Conservation (phyloP, 2,113 vertebrate species). For the Calyptommatus sinebrachiatus region DNA sequence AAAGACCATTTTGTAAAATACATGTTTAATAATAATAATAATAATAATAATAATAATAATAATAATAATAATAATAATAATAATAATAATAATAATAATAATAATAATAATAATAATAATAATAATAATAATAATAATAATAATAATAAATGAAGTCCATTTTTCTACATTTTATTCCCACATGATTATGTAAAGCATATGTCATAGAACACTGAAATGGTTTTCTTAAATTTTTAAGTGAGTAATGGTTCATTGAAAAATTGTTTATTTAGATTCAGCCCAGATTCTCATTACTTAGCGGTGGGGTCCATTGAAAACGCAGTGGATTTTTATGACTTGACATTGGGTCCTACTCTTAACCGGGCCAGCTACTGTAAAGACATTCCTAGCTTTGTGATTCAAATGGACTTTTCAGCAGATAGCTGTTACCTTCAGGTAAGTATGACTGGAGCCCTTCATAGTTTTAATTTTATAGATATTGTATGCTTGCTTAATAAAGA, state of each 20-base stretch:
- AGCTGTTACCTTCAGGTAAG: slow-evolving; percentile 89
- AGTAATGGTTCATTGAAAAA: background rate
- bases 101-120: too few species aligned
- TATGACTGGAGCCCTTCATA: slow-evolving; percentile 12
- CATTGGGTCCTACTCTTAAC: slow-evolving; percentile 88
- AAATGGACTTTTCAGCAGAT: slow-evolving; percentile 95
- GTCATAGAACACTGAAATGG: background rate
- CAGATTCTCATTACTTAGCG: slow-evolving; percentile 90
- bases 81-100: too few species aligned
- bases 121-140: too few species aligned
- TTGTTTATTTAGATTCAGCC: slow-evolving; percentile 83
- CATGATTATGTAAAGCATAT: background rate
- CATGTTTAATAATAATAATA: too few species aligned
- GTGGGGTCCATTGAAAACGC: slow-evolving; percentile 90
- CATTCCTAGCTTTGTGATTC: slow-evolving; percentile 89
- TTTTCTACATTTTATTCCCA: background rate
- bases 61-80: too few species aligned
- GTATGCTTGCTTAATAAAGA: background rate
- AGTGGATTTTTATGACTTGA: slow-evolving; percentile 95
- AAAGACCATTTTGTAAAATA: too few species aligned
- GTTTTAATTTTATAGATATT: background rate
- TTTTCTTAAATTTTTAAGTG: background rate
- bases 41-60: too few species aligned
- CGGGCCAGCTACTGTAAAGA: slow-evolving; percentile 95
- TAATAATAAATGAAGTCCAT: too few species aligned